Percentiles rank a stretch among this genome's conserved stretches.
These are phyloP conservation scores for Lycaon pictus DNA, from an alignment of 2,113 vertebrate genomes.

Conservation along the genomic window DNA sequence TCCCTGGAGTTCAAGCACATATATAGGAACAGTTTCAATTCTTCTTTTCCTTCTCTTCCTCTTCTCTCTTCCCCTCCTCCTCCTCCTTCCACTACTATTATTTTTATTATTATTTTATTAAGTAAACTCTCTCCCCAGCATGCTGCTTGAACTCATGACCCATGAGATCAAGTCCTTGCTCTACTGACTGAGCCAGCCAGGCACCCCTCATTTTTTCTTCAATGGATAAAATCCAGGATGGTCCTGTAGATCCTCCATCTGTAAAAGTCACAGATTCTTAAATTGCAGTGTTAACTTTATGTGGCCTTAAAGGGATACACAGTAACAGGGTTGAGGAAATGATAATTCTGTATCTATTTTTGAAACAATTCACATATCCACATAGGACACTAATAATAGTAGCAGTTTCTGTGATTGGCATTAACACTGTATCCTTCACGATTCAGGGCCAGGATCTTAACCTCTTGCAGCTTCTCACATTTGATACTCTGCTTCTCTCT, in stretches of 20 bases:
- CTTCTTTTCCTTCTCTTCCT: neutral
- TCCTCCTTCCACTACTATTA: neutral
- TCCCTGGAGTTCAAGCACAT: conserved; percentile 36
- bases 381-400: neutral
- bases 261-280: conserved; percentile 52
- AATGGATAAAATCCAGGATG: conserved; percentile 1
- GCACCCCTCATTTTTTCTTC: neutral
- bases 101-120: neutral
- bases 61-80: no score
- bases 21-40: neutral
- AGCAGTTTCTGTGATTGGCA: neutral
- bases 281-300: conserved; percentile 47
- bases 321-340: neutral
- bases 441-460: neutral
- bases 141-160: neutral
- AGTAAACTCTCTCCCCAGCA: neutral
- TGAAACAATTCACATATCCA: neutral
- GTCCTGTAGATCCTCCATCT: neutral
- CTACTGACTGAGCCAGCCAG: neutral
- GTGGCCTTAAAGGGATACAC: neutral
- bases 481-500: neutral
- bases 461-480: neutral
- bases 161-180: neutral
- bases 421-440: neutral
- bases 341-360: neutral